These are phyloP conservation scores for Cyclophora albipunctata DNA, from an alignment of 2,888 invertebrate species.

Conservation along the genomic window DNA sequence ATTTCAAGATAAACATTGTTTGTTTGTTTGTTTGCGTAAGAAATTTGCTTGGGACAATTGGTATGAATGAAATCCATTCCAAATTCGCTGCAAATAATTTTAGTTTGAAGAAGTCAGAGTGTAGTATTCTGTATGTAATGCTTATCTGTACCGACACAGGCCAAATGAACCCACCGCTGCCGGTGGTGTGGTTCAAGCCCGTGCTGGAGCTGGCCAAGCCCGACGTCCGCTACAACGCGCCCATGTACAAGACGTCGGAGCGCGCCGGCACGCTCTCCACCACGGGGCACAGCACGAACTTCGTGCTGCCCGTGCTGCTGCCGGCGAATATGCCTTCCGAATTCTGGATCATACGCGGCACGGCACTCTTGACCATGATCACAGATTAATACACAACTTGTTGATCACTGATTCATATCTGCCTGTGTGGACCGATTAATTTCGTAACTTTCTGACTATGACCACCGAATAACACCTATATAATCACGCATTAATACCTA, in stretches of 20 bases:
- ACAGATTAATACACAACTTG: slow-evolving; percentile 72
- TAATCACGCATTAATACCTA: no score
- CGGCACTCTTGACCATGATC: slow-evolving; percentile 89
- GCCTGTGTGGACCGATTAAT: no score
- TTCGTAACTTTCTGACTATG: no score
- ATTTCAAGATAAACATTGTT: no score
- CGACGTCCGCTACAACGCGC: slow-evolving; percentile 81
- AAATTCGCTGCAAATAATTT: no score
- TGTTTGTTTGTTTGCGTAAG: no score
- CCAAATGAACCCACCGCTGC: slow-evolving; percentile 84
- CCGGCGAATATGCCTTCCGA: slow-evolving; percentile 78
- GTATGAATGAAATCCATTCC: no score
- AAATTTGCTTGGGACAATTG: no score
- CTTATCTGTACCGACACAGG: slow-evolving; percentile 51
- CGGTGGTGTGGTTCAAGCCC: slow-evolving; percentile 79
- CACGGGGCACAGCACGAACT: slow-evolving; percentile 95
- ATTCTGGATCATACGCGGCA: slow-evolving; percentile 92
- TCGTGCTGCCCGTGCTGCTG: slow-evolving; percentile 86
- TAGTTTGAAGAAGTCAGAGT: no score
- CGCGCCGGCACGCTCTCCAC: slow-evolving; percentile 91
- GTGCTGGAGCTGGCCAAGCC: slow-evolving; percentile 75
- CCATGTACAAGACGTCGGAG: slow-evolving; percentile 91
- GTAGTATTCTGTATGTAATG: no score
- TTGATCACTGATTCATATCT: background rate
- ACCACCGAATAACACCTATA: no score